These are phyloP conservation scores for Rhynchophorus ferrugineus DNA, from an alignment of 1,140 invertebrate genomes.

Conservation along the genomic window DNA sequence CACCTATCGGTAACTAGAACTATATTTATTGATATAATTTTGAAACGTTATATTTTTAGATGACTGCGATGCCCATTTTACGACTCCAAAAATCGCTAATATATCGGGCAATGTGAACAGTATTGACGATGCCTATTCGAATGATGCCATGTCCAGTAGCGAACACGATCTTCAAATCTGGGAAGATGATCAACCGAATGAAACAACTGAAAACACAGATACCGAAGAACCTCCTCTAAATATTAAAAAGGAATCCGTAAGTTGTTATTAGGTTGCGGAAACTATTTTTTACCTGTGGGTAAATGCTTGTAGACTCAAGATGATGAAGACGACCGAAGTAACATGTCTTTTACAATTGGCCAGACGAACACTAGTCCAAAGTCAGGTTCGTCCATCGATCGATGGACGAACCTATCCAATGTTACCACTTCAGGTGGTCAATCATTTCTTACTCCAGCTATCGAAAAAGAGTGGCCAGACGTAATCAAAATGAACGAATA, in stretches of 20 bases:
- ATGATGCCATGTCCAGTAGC: slow-evolving; percentile 38
- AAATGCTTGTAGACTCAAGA: slow-evolving; percentile 22
- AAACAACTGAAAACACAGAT: slow-evolving; percentile 29
- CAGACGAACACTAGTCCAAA: neutral
- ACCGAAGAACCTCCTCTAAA: slow-evolving; percentile 32
- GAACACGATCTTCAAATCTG: slow-evolving; percentile 37
- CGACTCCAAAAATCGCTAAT: slow-evolving; percentile 48
- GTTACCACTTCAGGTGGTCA: slow-evolving; percentile 30
- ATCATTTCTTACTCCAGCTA: slow-evolving; percentile 34
- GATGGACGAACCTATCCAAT: no score
- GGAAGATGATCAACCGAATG: slow-evolving; percentile 35
- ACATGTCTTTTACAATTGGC: slow-evolving; percentile 18
- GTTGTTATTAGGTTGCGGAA: slow-evolving; percentile 4
- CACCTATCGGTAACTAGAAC: slow-evolving; percentile 42
- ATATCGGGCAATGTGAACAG: slow-evolving; percentile 45
- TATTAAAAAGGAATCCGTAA: slow-evolving; percentile 36
- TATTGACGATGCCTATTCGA: slow-evolving; percentile 37
- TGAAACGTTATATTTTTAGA: slow-evolving; percentile 36
- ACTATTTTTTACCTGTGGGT: neutral
- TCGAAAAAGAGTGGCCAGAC: slow-evolving; percentile 61
- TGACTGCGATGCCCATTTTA: slow-evolving; percentile 47
- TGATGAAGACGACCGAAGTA: slow-evolving; percentile 26
- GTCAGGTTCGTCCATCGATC: neutral
- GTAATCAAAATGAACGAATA: slow-evolving; percentile 85
- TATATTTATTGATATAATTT: neutral